Evolutionary conservation across 1,140 invertebrate genomes (phyloP).

Genomic region (Drosophila nebulosa): DNA sequence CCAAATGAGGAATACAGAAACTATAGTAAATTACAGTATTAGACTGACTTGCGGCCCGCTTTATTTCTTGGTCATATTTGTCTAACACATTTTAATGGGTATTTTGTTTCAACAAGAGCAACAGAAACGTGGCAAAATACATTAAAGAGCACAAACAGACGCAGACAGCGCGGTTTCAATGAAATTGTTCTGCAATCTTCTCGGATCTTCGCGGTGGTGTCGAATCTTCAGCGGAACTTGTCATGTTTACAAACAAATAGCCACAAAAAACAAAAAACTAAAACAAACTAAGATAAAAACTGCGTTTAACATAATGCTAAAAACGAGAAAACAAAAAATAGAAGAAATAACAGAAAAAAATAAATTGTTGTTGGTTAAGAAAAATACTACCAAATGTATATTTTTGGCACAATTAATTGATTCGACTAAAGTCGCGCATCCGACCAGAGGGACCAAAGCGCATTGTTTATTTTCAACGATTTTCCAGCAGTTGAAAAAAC

Average conservation of each 20-base stretch:
- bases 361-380: constrained; percentile 14
- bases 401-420: constrained; percentile 63
- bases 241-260: constrained; percentile 71
- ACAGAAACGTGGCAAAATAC: constrained; percentile 52
- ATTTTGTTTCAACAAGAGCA: constrained; percentile 72
- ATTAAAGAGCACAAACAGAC: constrained; percentile 57
- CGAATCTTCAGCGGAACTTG: constrained; percentile 63
- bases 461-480: constrained; percentile 68
- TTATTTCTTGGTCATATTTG: constrained; percentile 51
- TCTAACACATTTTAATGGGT: constrained; percentile 64
- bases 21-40: not conserved
- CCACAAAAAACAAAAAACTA: constrained; percentile 21
- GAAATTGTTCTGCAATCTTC: constrained; percentile 41
- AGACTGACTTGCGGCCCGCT: not conserved
- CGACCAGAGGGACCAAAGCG: not conserved
- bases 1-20: not conserved
- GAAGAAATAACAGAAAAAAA: too few relatives aligned
- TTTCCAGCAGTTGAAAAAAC: constrained; percentile 53
- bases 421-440: constrained; percentile 37
- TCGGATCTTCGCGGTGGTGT: not conserved
- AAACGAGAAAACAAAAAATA: too few relatives aligned
- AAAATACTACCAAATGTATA: constrained; percentile 44
- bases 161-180: constrained; percentile 64
- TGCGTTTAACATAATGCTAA: constrained; percentile 45
- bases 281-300: not conserved